A percentile compares a stretch with the other conserved stretches of the same genome.
phyloP scores from a whole-genome alignment of 2,113 vertebrate genomes.

The Dendrocopos noguchii region DNA sequence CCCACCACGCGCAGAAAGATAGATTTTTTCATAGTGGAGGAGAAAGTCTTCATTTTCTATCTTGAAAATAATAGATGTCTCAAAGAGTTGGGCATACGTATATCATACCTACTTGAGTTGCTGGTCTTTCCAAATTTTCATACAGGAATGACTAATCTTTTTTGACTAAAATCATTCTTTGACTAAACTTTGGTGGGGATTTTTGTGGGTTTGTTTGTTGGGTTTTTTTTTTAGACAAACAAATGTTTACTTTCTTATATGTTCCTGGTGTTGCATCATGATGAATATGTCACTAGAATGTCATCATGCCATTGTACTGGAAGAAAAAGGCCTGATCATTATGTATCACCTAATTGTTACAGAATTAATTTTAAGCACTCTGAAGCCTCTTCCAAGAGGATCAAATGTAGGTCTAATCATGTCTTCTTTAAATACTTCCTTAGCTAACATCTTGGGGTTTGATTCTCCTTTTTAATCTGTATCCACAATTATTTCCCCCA shows the following conservation, averaged over 20 bases:
- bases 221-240: not conserved
- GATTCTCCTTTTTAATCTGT: not conserved
- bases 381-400: not conserved
- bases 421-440: not conserved
- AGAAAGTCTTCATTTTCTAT: not conserved
- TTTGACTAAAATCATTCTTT: not conserved
- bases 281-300: not conserved
- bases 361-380: not conserved
- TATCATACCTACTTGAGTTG: not conserved
- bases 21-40: not conserved
- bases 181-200: not conserved
- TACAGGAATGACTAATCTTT: not conserved
- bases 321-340: not conserved
- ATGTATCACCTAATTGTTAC: not conserved
- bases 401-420: not conserved
- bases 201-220: too few species aligned
- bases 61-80: not conserved
- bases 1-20: too few species aligned
- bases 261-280: not conserved
- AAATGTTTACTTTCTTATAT: not conserved
- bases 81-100: not conserved
- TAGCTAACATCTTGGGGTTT: not conserved
- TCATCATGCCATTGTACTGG: not conserved
- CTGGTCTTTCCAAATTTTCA: not conserved
- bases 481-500: not conserved